A percentile compares a stretch with the other conserved stretches of the same genome.
Conservation (phyloP, 2,113 vertebrate genomes). For the Orcinus orca region DNA sequence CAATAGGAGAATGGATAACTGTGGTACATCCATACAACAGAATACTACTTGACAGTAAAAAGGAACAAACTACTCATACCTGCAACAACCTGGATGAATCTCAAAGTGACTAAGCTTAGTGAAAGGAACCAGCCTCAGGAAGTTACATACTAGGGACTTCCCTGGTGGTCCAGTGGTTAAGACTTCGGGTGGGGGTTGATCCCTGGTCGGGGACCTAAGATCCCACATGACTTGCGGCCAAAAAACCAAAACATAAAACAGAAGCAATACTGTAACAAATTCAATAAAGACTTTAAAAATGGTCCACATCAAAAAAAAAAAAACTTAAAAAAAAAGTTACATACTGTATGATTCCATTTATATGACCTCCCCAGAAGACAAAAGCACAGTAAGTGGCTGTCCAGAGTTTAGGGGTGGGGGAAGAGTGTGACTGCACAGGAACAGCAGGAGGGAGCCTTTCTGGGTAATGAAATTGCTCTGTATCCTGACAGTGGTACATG, state of each 20-base stretch:
- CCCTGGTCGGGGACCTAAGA: no score
- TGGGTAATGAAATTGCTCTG: not conserved
- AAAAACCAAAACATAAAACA: no score
- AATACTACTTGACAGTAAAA: not conserved
- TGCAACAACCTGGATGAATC: not conserved
- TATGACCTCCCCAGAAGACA: not conserved
- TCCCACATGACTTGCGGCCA: no score
- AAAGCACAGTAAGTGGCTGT: not conserved
- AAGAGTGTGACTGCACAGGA: not conserved
- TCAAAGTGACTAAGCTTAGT: not conserved
- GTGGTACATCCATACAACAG: not conserved
- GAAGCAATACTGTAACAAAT: no score
- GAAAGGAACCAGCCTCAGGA: not conserved
- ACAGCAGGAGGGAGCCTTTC: not conserved
- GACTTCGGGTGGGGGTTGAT: no score
- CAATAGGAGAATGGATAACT: accelerated
- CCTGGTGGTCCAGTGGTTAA: no score
- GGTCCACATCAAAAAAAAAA: no score
- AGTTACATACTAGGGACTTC: not conserved
- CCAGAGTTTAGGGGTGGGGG: not conserved
- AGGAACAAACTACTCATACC: not conserved
- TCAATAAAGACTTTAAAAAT: no score
- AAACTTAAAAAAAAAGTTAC: no score
- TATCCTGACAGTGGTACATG: not conserved
- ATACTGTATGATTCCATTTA: not conserved